Conservation (phyloP, 2,888 invertebrate genomes). For the Epiblema foenella region DNA sequence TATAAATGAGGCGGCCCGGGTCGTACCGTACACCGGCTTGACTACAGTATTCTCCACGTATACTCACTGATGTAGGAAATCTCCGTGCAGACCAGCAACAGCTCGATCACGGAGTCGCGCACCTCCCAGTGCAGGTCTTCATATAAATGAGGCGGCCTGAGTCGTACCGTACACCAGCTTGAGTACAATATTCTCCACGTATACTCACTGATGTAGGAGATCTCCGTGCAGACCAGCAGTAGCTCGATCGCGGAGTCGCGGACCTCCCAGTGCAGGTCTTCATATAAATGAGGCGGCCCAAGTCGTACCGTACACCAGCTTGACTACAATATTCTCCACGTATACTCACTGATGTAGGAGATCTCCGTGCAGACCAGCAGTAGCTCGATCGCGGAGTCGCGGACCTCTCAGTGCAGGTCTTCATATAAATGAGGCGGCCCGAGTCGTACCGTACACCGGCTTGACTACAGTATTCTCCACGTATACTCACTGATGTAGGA, state of each 20-base stretch:
- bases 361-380: too few species aligned
- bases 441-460: conserved; percentile 71
- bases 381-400: too few species aligned
- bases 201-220: conserved; percentile 89
- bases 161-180: too few species aligned
- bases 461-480: too few species aligned
- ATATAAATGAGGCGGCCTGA: too few species aligned
- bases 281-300: conserved; percentile 88
- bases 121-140: too few species aligned
- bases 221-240: conserved; percentile 87
- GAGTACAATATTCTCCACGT: too few species aligned
- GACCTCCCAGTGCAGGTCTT: conserved; percentile 90
- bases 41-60: too few species aligned
- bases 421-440: too few species aligned
- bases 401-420: too few species aligned
- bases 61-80: conserved; percentile 89
- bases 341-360: conserved; percentile 59
- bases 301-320: conserved; percentile 64
- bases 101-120: conserved; percentile 85
- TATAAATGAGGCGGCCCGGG: too few species aligned
- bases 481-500: conserved; percentile 88
- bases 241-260: conserved; percentile 91
- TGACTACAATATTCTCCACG: too few species aligned
- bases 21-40: conserved; percentile 71
- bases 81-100: conserved; percentile 88